phyloP scores from a whole-genome alignment of 92 coral and sea anemone species.

The Parazoanthus swiftii region DNA sequence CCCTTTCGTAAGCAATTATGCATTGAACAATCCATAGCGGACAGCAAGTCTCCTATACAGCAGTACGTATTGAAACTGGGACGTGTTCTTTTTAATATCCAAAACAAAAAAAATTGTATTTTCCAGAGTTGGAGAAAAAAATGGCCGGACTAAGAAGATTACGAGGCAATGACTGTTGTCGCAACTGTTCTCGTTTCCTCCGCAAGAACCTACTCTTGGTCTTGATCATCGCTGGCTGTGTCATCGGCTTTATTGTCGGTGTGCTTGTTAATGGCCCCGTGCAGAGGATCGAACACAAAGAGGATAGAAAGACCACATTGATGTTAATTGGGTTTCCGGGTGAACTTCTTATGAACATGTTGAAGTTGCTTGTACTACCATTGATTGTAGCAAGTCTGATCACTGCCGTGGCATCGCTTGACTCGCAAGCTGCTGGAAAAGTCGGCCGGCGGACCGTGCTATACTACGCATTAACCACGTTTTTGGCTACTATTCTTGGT shows the following conservation, averaged over 20 bases:
- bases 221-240: conserved; percentile 74
- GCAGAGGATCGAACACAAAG: conserved; percentile 70
- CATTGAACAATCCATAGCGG: too few species aligned
- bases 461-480: conserved; percentile 74
- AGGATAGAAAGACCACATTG: conserved; percentile 62
- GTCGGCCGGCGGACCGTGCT: conserved; percentile 87
- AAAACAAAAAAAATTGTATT: too few species aligned
- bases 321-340: conserved; percentile 95
- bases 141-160: too few species aligned
- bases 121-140: too few species aligned
- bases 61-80: too few species aligned
- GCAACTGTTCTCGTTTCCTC: conserved; percentile 40
- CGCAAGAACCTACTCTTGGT: conserved; percentile 77
- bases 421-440: conserved; percentile 86
- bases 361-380: conserved; percentile 83
- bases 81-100: too few species aligned
- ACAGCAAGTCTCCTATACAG: too few species aligned
- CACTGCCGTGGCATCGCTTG: conserved; percentile 80
- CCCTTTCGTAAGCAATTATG: too few species aligned
- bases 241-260: conserved; percentile 79
- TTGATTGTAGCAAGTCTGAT: conserved; percentile 86
- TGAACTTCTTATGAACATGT: conserved; percentile 88
- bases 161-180: conserved; percentile 23
- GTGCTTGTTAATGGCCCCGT: conserved; percentile 72
- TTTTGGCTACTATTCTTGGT: conserved; percentile 83